Conservation (phyloP, 1,140 invertebrate genomes). For the Alviniconcha marisindica region DNA sequence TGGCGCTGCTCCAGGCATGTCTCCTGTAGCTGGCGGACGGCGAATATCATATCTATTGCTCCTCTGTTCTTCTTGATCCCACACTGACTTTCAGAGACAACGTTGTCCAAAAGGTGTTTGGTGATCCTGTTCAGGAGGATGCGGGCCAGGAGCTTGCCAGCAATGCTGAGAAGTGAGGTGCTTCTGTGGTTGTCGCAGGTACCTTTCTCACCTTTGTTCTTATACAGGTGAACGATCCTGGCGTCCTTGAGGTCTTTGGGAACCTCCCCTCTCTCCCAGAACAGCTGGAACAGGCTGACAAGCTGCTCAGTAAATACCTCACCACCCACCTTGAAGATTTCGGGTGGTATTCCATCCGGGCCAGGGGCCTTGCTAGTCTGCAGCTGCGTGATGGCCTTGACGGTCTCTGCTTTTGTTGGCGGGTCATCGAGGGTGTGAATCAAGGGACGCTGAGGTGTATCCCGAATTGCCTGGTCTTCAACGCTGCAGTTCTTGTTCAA, state of each 20-base stretch:
- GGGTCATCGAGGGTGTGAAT: no score
- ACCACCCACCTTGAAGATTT: no score
- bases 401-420: no score
- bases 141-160: slow-evolving; percentile 49
- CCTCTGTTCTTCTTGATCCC: slow-evolving; percentile 41
- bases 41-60: slow-evolving; percentile 53
- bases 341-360: no score
- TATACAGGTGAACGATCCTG: no score
- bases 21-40: slow-evolving; percentile 49
- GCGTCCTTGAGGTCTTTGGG: slow-evolving; percentile 48
- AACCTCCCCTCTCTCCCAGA: neutral
- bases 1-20: slow-evolving; percentile 52
- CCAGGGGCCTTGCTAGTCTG: no score
- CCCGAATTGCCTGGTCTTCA: no score
- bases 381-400: no score
- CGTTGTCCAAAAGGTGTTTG: neutral
- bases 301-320: no score
- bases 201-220: slow-evolving; percentile 36
- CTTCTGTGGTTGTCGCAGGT: slow-evolving; percentile 42
- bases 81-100: slow-evolving; percentile 51
- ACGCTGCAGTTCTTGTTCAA: no score
- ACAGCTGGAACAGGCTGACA: no score
- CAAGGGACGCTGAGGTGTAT: no score
- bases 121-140: slow-evolving; percentile 50
- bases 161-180: slow-evolving; percentile 52